A percentile compares a stretch with the other conserved stretches of the same genome.
Evolutionary conservation across 1,140 invertebrate species (phyloP).

Genomic region (Macrobrachium nipponense): DNA sequence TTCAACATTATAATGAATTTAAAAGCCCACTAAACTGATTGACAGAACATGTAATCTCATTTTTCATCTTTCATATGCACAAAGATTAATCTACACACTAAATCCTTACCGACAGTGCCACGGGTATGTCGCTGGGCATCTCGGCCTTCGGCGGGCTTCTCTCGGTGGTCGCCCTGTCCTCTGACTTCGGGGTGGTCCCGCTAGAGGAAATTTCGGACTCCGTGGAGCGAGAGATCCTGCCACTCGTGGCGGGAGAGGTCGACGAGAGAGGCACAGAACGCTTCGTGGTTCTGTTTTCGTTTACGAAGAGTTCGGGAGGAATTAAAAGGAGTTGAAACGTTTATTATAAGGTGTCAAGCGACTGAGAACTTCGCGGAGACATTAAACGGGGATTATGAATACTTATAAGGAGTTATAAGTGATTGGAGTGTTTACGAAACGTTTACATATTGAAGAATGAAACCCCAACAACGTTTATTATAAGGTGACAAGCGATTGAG

Average conservation of each 20-base stretch:
- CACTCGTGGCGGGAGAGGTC: constrained; percentile 1
- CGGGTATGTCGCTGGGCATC: constrained; percentile 47
- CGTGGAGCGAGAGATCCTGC: neutral
- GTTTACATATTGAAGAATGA: too few relatives aligned
- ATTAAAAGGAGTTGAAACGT: neutral
- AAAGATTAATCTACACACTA: neutral
- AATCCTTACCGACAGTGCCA: constrained; percentile 51
- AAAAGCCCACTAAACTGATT: too few relatives aligned
- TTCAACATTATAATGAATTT: too few relatives aligned
- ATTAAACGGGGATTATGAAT: too few relatives aligned
- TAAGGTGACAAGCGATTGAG: neutral
- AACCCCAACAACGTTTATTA: neutral
- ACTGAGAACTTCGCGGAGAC: too few relatives aligned
- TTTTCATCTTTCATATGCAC: too few relatives aligned
- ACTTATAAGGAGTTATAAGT: too few relatives aligned
- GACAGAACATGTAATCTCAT: too few relatives aligned
- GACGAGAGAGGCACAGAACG: constrained; percentile 1
- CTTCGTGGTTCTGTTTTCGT: neutral
- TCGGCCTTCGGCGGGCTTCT: neutral
- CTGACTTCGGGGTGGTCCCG: neutral
- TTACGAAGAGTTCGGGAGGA: neutral
- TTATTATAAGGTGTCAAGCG: neutral
- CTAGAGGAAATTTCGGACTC: neutral
- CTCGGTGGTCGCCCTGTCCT: neutral
- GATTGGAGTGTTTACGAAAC: too few relatives aligned